Evolutionary conservation across 2,797 vertebrate genomes (phyloP), one percentile per base, ranked within the genome.

Genomic region (Danio aesculapii): DNA sequence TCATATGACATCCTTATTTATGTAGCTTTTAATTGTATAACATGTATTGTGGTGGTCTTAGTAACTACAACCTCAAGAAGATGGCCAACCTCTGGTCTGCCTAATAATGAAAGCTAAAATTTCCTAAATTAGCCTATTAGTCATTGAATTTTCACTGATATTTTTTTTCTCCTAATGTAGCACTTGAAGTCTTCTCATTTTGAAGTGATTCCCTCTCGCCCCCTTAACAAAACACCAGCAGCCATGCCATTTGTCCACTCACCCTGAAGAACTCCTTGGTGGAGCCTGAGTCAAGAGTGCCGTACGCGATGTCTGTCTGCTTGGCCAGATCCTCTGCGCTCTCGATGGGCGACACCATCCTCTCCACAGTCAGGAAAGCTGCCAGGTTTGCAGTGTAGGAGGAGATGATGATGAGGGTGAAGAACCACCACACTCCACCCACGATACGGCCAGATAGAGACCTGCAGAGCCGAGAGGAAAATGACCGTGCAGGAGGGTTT

Each of bases 361-460:
- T 91, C 92, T 99, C 98, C 88, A 99, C 98, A 7, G 98, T 99
- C 90, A 99, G 96, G 94, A 99, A 99, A 86, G 98, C 98, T 88
- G 98, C 98, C 89, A 99, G 94, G 91, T 99, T 99, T 92, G 98
- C 98, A 39, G 98, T 99, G 86, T 99, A 99, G 83, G 98, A 99
- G 64, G 98, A 99, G 92, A 99, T 99, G 92, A 99, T 99, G 94
- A 99, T 99, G 86, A 99, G 97, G 1, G 98, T 99, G 92, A 99
- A 99, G 96, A 99, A 99, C 98, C 98, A 99, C 98, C 98, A 99
- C 76, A 99, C 98, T 52, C 98, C 98, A 90, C 98, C 98, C 44
- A 99, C 98, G 87, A 99, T 99, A 69, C 98, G 97, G 88, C 98
- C 98, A 85, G 98, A 99, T 89, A 99, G 95, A 90, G 98, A 99